Conservation (phyloP, 2,797 vertebrate species). For the Anas bernieri region DNA sequence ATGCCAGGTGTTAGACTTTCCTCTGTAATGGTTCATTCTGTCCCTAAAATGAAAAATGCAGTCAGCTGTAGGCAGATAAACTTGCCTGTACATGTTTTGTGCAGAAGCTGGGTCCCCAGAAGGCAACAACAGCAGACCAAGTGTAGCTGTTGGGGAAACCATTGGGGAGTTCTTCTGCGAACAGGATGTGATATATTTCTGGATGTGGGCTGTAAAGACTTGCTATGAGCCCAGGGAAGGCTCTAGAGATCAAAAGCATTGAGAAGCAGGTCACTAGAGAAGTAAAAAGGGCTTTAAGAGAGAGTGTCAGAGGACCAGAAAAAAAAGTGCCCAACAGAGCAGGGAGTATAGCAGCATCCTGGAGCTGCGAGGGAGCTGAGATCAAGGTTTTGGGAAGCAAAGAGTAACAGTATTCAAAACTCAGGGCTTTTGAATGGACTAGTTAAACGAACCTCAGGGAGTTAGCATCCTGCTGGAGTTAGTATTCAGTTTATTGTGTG, state of each 20-base stretch:
- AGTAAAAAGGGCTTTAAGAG: background rate
- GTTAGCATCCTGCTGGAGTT: background rate
- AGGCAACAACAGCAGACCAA: background rate
- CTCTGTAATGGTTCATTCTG: background rate
- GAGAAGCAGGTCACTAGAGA: background rate
- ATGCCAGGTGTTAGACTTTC: background rate
- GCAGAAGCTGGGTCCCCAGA: background rate
- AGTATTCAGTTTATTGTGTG: background rate
- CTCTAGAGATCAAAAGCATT: background rate
- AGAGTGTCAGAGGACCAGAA: background rate
- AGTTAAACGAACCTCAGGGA: background rate
- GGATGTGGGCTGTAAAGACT: slow-evolving; percentile 19
- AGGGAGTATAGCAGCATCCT: background rate
- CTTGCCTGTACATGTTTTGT: background rate
- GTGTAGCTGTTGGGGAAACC: background rate
- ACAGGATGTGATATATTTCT: slow-evolving; percentile 38
- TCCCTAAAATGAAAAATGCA: background rate
- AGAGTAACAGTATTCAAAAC: background rate
- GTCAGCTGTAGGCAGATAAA: background rate
- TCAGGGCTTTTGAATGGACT: background rate
- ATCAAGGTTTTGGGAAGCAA: background rate
- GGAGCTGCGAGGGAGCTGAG: background rate
- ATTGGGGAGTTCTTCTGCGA: slow-evolving; percentile 27
- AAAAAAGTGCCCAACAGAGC: background rate
- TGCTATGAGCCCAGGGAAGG: background rate